Evolutionary conservation across 2,888 invertebrate species (phyloP).

Genomic region (Balanococcus diminutus): DNA sequence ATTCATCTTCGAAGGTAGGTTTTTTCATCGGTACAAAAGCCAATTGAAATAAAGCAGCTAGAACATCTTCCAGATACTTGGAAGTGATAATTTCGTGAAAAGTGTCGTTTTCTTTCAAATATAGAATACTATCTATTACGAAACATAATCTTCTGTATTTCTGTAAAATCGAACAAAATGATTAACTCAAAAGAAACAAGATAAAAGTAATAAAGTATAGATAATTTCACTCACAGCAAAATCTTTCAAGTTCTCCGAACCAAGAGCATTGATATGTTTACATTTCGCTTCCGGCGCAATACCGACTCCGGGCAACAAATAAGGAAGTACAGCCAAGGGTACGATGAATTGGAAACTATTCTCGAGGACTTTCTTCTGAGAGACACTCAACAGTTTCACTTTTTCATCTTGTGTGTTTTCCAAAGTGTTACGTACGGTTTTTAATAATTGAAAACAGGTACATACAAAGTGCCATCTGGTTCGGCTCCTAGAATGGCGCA

Average conservation of each 20-base stretch:
- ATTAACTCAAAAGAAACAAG: slow-evolving; percentile 58
- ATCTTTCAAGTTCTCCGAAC: slow-evolving; percentile 44
- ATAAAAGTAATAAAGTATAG: not conserved
- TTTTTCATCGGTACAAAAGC: slow-evolving; percentile 71
- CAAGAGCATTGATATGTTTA: slow-evolving; percentile 27
- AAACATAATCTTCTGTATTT: slow-evolving; percentile 61
- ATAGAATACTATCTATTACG: slow-evolving; percentile 65
- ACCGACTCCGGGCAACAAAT: slow-evolving; percentile 72
- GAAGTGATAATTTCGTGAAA: slow-evolving; percentile 67
- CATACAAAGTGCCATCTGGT: slow-evolving; percentile 41
- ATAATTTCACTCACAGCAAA: slow-evolving; percentile 61
- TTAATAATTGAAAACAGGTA: slow-evolving; percentile 20
- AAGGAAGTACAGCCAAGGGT: slow-evolving; percentile 71
- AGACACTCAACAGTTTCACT: slow-evolving; percentile 67
- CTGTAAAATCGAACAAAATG: slow-evolving; percentile 55
- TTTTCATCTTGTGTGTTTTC: slow-evolving; percentile 36
- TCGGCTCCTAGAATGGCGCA: not conserved
- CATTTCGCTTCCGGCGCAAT: slow-evolving; percentile 57
- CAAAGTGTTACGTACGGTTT: not conserved
- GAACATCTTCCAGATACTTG: slow-evolving; percentile 67
- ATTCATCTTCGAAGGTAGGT: slow-evolving; percentile 62
- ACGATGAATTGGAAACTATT: slow-evolving; percentile 69
- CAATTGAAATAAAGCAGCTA: slow-evolving; percentile 74
- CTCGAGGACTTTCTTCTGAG: slow-evolving; percentile 70
- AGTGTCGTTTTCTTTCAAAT: slow-evolving; percentile 64